phyloP scores from a whole-genome alignment of 2,888 invertebrate genomes.

The Endotricha flammealis region DNA sequence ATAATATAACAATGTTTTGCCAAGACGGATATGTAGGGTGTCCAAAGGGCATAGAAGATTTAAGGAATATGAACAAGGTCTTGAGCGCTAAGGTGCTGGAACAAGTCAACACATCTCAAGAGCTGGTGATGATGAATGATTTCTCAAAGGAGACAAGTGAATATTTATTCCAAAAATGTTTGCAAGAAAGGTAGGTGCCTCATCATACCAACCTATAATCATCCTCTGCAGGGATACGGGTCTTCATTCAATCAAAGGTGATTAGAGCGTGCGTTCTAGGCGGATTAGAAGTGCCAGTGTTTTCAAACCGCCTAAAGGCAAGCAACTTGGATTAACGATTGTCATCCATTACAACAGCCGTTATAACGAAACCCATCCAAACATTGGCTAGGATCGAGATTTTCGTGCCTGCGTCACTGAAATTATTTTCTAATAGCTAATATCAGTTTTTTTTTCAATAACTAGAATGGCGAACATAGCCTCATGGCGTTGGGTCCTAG shows the following conservation, averaged over 20 bases:
- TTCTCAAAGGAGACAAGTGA: slow-evolving; percentile 58
- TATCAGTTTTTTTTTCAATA: not conserved
- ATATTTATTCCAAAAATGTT: slow-evolving; percentile 44
- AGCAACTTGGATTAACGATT: too few relatives aligned
- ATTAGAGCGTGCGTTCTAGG: not conserved
- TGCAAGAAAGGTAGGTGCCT: slow-evolving; percentile 46
- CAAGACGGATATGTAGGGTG: slow-evolving; percentile 42
- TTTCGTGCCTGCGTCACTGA: too few relatives aligned
- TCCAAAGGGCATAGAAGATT: slow-evolving; percentile 27
- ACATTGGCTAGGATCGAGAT: too few relatives aligned
- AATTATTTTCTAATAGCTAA: too few relatives aligned
- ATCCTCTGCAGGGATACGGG: too few relatives aligned
- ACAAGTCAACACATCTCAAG: slow-evolving; percentile 52
- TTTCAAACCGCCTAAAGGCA: too few relatives aligned
- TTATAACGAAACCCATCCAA: too few relatives aligned
- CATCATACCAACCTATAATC: too few relatives aligned
- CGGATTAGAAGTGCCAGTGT: too few relatives aligned
- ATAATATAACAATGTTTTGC: slow-evolving; percentile 30
- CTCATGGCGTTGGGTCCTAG: slow-evolving; percentile 65
- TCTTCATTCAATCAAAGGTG: too few relatives aligned
- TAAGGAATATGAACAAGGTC: slow-evolving; percentile 39
- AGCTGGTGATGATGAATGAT: slow-evolving; percentile 53
- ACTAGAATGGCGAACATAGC: slow-evolving; percentile 58
- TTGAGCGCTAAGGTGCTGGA: slow-evolving; percentile 52
- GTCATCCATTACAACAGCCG: too few relatives aligned